Percentiles rank a stretch among this genome's conserved stretches.
phyloP scores from a whole-genome alignment of 1,140 invertebrate species.

The Batillaria attramentaria region DNA sequence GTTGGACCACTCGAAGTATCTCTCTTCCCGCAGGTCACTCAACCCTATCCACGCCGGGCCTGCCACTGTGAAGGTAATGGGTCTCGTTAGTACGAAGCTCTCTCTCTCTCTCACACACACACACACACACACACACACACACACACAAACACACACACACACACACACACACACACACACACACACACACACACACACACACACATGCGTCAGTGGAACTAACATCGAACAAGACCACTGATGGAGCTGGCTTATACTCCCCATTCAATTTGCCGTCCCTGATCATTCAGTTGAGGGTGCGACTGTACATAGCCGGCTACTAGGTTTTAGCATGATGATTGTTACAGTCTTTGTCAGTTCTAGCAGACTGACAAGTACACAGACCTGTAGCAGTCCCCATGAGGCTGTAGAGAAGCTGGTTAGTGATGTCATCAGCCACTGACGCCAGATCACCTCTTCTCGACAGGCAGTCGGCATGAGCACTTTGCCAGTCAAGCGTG shows the following conservation, averaged over 20 bases:
- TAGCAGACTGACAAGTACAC: background rate
- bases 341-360: no score
- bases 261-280: no score
- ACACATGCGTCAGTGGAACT: no score
- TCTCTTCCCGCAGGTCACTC: constrained; percentile 48
- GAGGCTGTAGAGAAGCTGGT: constrained; percentile 10
- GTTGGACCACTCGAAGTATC: constrained; percentile 51
- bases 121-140: background rate
- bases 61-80: background rate
- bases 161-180: constrained; percentile 12
- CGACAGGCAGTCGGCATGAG: background rate
- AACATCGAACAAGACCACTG: no score
- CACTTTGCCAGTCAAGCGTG: background rate
- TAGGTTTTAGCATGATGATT: no score
- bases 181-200: constrained; percentile 1
- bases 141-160: background rate
- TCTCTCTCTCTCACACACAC: background rate
- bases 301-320: no score
- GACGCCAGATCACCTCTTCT: constrained; percentile 1
- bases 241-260: no score
- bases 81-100: background rate
- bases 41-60: constrained; percentile 49
- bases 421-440: constrained; percentile 5
- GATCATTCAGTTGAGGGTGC: no score
- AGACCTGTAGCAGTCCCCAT: constrained; percentile 8